Evolutionary conservation across 2,888 invertebrate genomes (phyloP), one percentile per base, ranked within the genome.

Genomic region (Hyles lineata): DNA sequence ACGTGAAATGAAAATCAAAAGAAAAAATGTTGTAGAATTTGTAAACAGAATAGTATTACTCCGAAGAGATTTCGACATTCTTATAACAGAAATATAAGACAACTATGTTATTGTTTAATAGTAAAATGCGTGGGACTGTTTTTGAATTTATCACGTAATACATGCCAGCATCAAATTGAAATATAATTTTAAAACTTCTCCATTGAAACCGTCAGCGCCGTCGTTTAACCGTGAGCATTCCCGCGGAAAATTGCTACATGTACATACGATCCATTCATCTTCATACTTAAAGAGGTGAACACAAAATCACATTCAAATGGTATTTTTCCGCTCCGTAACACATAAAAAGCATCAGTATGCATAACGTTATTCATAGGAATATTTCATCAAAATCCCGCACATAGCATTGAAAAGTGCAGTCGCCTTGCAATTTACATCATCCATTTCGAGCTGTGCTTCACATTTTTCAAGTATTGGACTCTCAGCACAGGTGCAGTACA

Each of bases 401-500:
- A n/a, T 32, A n/a, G 55, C 60, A 23, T 23, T 50, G n/a, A 71
- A 71, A 70, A 35, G 35, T 35, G 35, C 58, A 71, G 62, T 71
- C 21, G 21, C 23, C 43, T n/a, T 43, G 63, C 63, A 43, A 35
- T 67, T 67, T 43, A n/a, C 67, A 67, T 25, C 67, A 67, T 67
- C 67, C 23, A 50, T 67, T 67, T 67, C 67, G 50, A 23, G 50
- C 23, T 25, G 19, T 23, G 35, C 35, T 67, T 58, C 72, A 67
- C 58, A 58, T 72, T 77, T 78, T 76, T 79, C 80, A 77, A 83
- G 78, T 77, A 79, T 72, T 75, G 75, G 76, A 70, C 77, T 78
- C 80, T 82, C 81, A 77, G 75, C 75, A 79, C 75, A 78, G 77
- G 75, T 75, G 76, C 77, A 75, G 73, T 77, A 75, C 75, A 79